These are phyloP conservation scores for Omphaloscelis lunosa DNA, from an alignment of 2,888 invertebrate genomes.

Conservation along the genomic window DNA sequence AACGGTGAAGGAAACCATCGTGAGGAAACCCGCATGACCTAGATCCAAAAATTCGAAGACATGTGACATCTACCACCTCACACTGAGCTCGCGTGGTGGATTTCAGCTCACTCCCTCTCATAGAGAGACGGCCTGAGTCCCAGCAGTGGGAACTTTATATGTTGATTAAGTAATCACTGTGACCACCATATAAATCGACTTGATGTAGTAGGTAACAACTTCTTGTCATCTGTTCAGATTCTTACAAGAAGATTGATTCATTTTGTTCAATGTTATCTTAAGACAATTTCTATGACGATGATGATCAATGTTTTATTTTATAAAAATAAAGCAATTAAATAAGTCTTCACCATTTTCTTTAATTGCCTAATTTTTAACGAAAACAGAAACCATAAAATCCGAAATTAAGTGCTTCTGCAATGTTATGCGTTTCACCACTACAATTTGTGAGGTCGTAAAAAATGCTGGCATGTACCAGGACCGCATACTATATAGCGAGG, in stretches of 20 bases:
- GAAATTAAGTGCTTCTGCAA: constrained; percentile 38
- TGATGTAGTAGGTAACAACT: not conserved
- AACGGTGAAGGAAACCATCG: no score
- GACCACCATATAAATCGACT: not conserved
- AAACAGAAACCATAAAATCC: not conserved
- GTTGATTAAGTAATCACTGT: not conserved
- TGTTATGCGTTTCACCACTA: constrained; percentile 44
- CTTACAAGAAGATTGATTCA: no score
- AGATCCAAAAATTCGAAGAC: no score
- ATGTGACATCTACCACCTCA: no score
- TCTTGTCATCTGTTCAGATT: not conserved
- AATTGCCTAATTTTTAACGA: constrained; percentile 56
- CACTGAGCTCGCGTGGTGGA: no score
- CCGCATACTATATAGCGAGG: constrained; percentile 66
- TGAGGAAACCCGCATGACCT: no score
- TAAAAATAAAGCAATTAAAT: not conserved
- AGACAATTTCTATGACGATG: no score
- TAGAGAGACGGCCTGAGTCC: no score
- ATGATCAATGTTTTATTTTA: not conserved
- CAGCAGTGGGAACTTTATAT: no score
- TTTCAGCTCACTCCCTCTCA: no score
- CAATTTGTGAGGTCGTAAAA: constrained; percentile 59
- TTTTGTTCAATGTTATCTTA: not conserved
- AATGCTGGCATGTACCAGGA: constrained; percentile 60
- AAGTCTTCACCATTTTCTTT: constrained; percentile 10